These are phyloP conservation scores for Carterocephalus palaemon DNA, from an alignment of 2,888 invertebrate species.

Conservation along the genomic window DNA sequence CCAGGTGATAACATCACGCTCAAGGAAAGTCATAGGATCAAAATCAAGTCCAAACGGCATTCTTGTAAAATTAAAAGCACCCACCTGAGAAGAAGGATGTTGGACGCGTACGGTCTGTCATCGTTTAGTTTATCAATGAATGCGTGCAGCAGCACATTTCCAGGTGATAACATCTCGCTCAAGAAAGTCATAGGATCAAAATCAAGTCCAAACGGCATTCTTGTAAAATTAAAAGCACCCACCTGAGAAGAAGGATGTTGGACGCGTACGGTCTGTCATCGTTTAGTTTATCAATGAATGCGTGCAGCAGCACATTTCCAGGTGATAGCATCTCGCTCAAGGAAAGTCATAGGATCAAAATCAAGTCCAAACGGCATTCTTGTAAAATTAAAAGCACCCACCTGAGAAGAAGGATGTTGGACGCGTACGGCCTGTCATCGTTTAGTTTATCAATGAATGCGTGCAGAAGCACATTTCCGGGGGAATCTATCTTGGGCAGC, in stretches of 20 bases:
- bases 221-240: constrained; percentile 40
- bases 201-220: no score
- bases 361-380: no score
- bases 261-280: constrained; percentile 89
- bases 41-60: no score
- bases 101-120: constrained; percentile 88
- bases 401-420: constrained; percentile 90
- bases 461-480: constrained; percentile 86
- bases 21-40: no score
- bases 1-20: no score
- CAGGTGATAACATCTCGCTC: constrained; percentile 84
- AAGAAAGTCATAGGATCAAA: no score
- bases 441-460: constrained; percentile 90
- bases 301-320: constrained; percentile 86
- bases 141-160: constrained; percentile 85
- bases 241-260: constrained; percentile 89
- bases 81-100: constrained; percentile 90
- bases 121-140: constrained; percentile 92
- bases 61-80: constrained; percentile 31
- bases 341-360: no score
- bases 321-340: no score
- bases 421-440: constrained; percentile 89
- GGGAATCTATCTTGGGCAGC: constrained; percentile 87
- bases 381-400: constrained; percentile 54
- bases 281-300: constrained; percentile 89